Conservation (phyloP, 2,888 invertebrate genomes). For the Platycnemis pennipes region DNA sequence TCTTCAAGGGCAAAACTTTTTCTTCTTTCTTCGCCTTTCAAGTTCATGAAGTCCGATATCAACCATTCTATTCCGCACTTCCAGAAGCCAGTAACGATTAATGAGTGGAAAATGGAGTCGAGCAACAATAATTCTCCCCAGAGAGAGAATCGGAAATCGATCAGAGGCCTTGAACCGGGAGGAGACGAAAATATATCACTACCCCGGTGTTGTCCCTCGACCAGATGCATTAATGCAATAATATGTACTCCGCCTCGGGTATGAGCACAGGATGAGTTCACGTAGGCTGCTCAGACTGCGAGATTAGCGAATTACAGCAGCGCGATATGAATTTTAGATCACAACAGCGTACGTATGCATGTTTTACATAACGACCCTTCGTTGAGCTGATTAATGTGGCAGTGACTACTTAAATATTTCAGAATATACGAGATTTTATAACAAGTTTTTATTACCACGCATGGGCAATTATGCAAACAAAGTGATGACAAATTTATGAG, state of each 20-base stretch:
- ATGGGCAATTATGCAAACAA: too few species aligned
- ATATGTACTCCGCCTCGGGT: too few species aligned
- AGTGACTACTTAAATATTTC: too few species aligned
- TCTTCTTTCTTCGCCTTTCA: background rate
- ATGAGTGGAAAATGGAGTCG: background rate
- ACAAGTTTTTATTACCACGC: too few species aligned
- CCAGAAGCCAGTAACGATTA: background rate
- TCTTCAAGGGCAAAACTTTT: background rate
- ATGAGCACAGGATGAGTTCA: background rate
- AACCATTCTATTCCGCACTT: background rate
- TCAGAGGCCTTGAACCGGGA: background rate
- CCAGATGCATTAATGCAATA: background rate
- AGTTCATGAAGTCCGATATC: background rate
- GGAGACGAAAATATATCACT: background rate
- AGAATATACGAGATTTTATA: too few species aligned
- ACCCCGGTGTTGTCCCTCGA: background rate
- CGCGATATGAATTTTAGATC: too few species aligned
- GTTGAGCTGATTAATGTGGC: too few species aligned
- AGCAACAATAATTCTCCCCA: background rate
- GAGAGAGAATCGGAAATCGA: background rate
- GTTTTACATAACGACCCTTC: too few species aligned
- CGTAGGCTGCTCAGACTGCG: too few species aligned
- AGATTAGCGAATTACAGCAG: too few species aligned
- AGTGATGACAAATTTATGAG: too few species aligned
- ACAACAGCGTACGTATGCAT: too few species aligned